Percentiles rank a stretch among this genome's conserved stretches.
These are phyloP conservation scores for Etia nguti DNA, from an alignment of 2,113 vertebrate genomes.

Conservation along the genomic window DNA sequence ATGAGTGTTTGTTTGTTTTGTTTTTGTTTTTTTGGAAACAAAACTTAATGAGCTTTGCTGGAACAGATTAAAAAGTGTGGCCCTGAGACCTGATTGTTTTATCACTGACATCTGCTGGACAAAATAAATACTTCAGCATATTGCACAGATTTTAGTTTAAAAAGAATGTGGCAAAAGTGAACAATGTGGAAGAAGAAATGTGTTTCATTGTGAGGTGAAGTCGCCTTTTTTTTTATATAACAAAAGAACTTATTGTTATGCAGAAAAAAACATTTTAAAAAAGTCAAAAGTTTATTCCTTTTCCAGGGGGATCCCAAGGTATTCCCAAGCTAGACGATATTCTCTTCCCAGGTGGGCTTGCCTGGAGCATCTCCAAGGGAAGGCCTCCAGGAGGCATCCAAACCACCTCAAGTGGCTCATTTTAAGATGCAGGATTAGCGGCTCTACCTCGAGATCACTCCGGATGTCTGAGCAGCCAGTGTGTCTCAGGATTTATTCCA, in stretches of 20 bases:
- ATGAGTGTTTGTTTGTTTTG: background rate
- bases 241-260: background rate
- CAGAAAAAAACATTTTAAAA: rapidly evolving
- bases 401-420: background rate
- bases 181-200: background rate
- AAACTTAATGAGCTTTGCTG: background rate
- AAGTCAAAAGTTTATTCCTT: background rate
- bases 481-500: background rate
- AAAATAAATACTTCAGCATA: background rate
- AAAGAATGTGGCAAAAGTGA: background rate
- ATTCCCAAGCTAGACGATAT: background rate
- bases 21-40: background rate
- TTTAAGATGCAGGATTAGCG: background rate
- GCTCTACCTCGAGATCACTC: background rate
- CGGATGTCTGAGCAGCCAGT: background rate
- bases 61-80: background rate
- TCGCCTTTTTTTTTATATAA: background rate
- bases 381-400: background rate
- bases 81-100: background rate
- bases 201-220: background rate
- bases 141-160: background rate
- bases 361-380: background rate
- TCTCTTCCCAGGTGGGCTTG: background rate
- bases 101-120: constrained; percentile 34
- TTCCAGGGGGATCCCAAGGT: background rate